Percentiles rank a stretch among this genome's conserved stretches.
phyloP scores from a whole-genome alignment of 2,113 vertebrate species.

The Athene noctua region DNA sequence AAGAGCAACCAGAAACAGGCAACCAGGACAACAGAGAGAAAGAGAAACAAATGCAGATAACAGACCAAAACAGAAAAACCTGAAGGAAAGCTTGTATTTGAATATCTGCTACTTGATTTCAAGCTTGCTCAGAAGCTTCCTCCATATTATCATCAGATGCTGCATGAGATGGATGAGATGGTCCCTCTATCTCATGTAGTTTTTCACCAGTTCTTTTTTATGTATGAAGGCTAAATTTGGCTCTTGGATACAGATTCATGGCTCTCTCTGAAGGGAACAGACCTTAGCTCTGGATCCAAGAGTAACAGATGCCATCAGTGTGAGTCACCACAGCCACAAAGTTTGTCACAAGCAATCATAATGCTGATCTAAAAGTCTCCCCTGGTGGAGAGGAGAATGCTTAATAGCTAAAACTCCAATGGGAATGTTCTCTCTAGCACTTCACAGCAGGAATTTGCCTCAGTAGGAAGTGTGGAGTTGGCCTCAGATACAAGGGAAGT shows the following conservation, averaged over 20 bases:
- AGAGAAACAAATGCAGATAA: not conserved
- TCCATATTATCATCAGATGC: not conserved
- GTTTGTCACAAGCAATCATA: constrained; percentile 29
- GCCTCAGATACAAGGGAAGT: not conserved
- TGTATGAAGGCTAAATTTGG: not conserved
- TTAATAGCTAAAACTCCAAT: not conserved
- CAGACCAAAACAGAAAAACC: not conserved
- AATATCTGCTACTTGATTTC: not conserved
- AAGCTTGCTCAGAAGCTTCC: not conserved
- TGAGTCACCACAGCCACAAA: constrained; percentile 40
- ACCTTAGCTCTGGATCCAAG: constrained; percentile 22
- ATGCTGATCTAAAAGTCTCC: not conserved
- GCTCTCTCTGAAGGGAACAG: constrained; percentile 11
- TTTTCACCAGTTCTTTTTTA: not conserved
- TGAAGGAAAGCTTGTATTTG: not conserved
- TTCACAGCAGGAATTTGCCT: not conserved
- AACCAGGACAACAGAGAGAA: not conserved
- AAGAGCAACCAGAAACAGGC: not conserved
- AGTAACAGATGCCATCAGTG: constrained; percentile 34
- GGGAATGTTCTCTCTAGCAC: not conserved
- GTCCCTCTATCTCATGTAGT: not conserved
- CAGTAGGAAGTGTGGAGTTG: not conserved
- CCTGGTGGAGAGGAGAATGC: not conserved
- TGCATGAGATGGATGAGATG: not conserved
- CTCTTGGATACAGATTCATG: not conserved